A percentile compares a stretch with the other conserved stretches of the same genome.
Conservation (phyloP, 2,888 invertebrate species). For the Torymus texanus region DNA sequence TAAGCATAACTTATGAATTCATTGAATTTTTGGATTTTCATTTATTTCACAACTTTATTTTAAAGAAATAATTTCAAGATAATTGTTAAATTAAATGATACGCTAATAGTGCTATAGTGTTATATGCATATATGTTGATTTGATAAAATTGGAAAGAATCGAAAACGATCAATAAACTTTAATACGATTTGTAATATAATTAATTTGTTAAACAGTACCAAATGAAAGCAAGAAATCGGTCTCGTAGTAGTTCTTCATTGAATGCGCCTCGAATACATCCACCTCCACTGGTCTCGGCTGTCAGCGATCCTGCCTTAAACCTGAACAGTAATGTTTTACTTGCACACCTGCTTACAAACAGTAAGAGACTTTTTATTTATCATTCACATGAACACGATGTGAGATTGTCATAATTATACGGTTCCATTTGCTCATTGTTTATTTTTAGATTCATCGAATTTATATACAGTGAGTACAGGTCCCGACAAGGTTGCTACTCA, state of each 20-base stretch:
- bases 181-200: no score
- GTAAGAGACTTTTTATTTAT: constrained; percentile 75
- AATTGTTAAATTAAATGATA: no score
- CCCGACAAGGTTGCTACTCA: constrained; percentile 73
- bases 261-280: constrained; percentile 76
- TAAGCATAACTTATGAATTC: no score
- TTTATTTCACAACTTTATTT: no score
- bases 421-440: neutral
- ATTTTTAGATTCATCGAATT: constrained; percentile 70
- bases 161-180: no score
- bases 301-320: constrained; percentile 85
- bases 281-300: constrained; percentile 83
- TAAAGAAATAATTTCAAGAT: no score
- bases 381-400: neutral
- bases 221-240: constrained; percentile 76
- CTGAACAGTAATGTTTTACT: constrained; percentile 84
- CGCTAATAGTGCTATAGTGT: no score
- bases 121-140: no score
- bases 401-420: no score
- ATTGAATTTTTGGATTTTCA: no score
- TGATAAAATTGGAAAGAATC: neutral
- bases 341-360: constrained; percentile 87
- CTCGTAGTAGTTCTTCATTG: constrained; percentile 77
- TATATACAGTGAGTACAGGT: constrained; percentile 77
- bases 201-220: constrained; percentile 64